Evolutionary conservation across 2,113 vertebrate species (phyloP).

Genomic region (Calonectris borealis): DNA sequence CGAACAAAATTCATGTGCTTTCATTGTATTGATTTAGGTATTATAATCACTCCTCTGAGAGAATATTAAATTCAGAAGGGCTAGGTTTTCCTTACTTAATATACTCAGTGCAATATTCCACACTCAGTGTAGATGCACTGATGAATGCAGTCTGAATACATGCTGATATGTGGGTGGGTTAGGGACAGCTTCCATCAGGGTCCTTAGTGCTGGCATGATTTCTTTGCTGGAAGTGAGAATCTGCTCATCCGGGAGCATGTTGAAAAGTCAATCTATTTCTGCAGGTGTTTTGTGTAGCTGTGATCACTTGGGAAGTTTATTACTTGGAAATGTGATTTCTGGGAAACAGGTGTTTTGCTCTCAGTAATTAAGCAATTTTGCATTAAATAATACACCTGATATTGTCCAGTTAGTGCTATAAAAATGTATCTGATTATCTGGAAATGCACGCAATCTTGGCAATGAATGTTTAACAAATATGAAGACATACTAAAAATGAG

Average conservation of each 20-base stretch:
- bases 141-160: neutral
- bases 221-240: neutral
- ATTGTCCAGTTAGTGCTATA: neutral
- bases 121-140: neutral
- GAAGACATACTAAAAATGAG: neutral
- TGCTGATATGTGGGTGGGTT: neutral
- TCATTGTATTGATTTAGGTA: neutral
- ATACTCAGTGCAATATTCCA: neutral
- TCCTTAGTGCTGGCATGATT: neutral
- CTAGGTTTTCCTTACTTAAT: neutral
- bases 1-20: neutral
- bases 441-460: neutral
- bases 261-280: neutral
- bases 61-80: neutral
- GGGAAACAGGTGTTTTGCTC: neutral
- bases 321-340: neutral
- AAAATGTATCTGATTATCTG: neutral
- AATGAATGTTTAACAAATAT: neutral
- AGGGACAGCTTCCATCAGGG: neutral
- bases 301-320: neutral
- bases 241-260: neutral
- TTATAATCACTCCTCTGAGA: neutral
- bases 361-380: neutral
- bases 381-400: neutral
- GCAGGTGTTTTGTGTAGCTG: neutral